These are phyloP conservation scores for Carabus problematicus DNA, from an alignment of 2,888 invertebrate genomes.

Conservation along the genomic window DNA sequence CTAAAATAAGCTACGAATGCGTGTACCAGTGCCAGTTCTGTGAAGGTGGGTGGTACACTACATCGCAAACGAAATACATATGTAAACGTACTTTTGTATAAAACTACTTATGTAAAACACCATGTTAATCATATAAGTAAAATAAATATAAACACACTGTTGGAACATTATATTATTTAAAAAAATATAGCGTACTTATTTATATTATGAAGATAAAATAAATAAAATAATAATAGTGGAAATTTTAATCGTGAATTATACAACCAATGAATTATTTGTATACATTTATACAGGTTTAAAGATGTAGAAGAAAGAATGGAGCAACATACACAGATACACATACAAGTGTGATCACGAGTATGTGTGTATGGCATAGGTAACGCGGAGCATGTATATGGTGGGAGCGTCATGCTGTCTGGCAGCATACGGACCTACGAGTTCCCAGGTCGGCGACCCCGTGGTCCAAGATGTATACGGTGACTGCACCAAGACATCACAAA, in stretches of 20 bases:
- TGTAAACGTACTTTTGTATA: no score
- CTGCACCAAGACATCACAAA: constrained; percentile 9
- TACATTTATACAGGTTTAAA: neutral
- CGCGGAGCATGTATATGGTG: constrained; percentile 41
- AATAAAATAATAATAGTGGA: neutral
- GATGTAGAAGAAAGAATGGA: neutral
- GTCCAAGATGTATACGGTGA: constrained; percentile 46
- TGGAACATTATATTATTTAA: no score
- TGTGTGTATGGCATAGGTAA: constrained; percentile 14
- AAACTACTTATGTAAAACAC: no score
- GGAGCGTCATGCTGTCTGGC: constrained; percentile 54
- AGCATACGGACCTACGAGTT: constrained; percentile 46
- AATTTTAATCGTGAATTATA: neutral
- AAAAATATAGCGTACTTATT: no score
- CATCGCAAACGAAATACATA: no score
- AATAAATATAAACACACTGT: no score
- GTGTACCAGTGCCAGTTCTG: no score
- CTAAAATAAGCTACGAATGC: no score
- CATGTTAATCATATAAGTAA: no score
- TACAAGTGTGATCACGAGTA: constrained; percentile 1
- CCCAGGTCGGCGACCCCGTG: constrained; percentile 50
- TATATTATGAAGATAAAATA: no score
- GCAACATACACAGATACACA: neutral
- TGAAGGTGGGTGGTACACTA: no score
- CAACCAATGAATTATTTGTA: neutral